Evolutionary conservation across 1,140 invertebrate genomes (phyloP), one percentile per base, ranked within the genome.

Genomic region (Drosophila yakuba): DNA sequence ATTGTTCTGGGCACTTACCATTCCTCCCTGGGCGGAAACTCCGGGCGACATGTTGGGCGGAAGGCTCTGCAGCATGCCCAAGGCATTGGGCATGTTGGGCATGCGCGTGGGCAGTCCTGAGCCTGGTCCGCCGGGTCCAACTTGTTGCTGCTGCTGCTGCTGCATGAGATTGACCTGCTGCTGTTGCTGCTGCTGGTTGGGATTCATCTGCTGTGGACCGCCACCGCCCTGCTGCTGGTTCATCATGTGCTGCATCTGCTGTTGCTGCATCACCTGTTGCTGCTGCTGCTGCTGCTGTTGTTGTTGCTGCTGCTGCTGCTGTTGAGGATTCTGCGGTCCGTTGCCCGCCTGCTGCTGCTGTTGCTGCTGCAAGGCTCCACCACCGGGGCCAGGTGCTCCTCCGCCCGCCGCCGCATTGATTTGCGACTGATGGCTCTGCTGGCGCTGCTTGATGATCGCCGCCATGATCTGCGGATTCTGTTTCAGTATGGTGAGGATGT

Each of bases 401-500:
- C 81, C 73, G 23, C 74, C 84, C 71, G 91, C 83, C 35, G 71
- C 71, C 20, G 82, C 83, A 90, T 93, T 90, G 6, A 91, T 77
- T 79, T 93, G 90, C 64, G 91, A 92, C 39, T 93, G 91, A 93
- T 97, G 96, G 91, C 97, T 94, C 93, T 93, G 91, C 93, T 97
- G 96, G 91, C 97, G 94, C 93, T 98, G 97, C 93, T 98, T 98
- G 57, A 99, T 98, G 90, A 99, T 98, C 51, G 98, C 97, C 58
- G 98, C 98, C 98, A 99, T 99, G 11, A 99, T 94, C 66, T 97
- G 97, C 47, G 98, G 98, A 94, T 99, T 98, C 48, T 96, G 96
- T 93, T 98, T 98, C 47, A 99, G 95, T 82, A 99, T 98, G 78
- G 96, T 95, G 28, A 99, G 93, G 54, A 99, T 97, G 93, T 98